Conservation (phyloP, 2,113 vertebrate genomes). For the zebrafish (Danio rerio) region GRCz12tu NC_133200.1:14565501-14566000, state of each 20-base stretch:
- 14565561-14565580: background rate
- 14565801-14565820: background rate
- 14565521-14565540: background rate
- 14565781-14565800: constrained; percentile 20
- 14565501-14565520: background rate
- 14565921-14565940: background rate
- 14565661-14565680: constrained; percentile 9
- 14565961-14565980: background rate
- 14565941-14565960: background rate
- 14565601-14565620: background rate
- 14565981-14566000: no score
- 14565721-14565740: constrained; percentile 31
- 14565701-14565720: constrained; percentile 11
- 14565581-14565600: background rate
- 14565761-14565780: constrained; percentile 21
- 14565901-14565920: background rate
- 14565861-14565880: background rate
- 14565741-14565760: constrained; percentile 31
- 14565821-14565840: background rate
- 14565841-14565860: constrained; percentile 29
- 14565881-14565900: constrained; percentile 18
- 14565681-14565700: constrained; percentile 32
- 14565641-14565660: background rate
- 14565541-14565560: background rate
- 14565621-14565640: background rate